Evolutionary conservation across 2,797 vertebrate genomes (phyloP).

Genomic region (Galaxias olidus): DNA sequence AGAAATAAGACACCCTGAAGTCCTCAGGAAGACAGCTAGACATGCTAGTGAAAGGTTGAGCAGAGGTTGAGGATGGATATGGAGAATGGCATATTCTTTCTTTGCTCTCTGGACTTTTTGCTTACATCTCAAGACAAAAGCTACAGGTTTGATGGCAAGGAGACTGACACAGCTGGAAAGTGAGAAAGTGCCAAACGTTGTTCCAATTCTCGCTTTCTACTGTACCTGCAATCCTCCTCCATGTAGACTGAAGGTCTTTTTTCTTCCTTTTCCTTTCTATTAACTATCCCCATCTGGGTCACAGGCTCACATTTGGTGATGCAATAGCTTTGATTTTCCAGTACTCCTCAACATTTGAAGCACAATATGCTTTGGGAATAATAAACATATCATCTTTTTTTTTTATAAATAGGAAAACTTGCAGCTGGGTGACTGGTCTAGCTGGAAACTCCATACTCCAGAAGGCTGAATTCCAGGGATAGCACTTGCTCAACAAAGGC

Average conservation of each 20-base stretch:
- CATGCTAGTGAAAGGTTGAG: conserved; percentile 40
- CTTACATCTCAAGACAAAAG: conserved; percentile 40
- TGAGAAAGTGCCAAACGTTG: conserved; percentile 7
- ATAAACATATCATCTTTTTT: conserved; percentile 54
- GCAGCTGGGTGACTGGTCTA: conserved; percentile 62
- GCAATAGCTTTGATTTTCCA: conserved; percentile 55
- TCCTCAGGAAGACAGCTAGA: conserved; percentile 57
- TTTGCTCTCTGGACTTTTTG: conserved; percentile 33
- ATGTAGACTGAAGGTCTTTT: conserved; percentile 34
- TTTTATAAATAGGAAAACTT: conserved; percentile 53
- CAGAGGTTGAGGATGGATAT: conserved; percentile 11
- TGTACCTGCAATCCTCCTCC: conserved; percentile 44
- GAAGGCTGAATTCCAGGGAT: conserved; percentile 68
- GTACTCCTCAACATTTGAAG: conserved; percentile 36
- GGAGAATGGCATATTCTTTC: conserved; percentile 39
- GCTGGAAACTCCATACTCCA: conserved; percentile 62
- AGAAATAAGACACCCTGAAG: conserved; percentile 52
- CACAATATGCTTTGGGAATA: conserved; percentile 51
- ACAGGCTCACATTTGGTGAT: conserved; percentile 41
- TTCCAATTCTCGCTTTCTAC: conserved; percentile 34
- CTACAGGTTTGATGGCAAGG: conserved; percentile 56
- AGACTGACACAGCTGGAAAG: conserved; percentile 51
- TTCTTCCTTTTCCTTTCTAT: conserved; percentile 18
- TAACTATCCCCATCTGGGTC: conserved; percentile 18
- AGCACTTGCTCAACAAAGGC: conserved; percentile 53